Evolutionary conservation across 2,888 invertebrate species (phyloP).

Genomic region (Mylabris sibirica): DNA sequence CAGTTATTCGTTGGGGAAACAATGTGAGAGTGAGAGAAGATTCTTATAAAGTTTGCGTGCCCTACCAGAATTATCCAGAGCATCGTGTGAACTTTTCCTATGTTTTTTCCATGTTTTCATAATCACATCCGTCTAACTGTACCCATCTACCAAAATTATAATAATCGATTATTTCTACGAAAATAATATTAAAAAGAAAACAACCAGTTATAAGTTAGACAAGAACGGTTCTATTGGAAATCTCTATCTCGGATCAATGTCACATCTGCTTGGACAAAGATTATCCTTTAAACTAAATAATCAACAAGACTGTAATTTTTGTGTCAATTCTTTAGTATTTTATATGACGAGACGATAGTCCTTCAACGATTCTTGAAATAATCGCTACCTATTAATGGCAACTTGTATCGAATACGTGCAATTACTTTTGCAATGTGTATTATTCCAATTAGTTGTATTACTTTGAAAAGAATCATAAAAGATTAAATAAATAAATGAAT

Average conservation of each 20-base stretch:
- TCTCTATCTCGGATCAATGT: not conserved
- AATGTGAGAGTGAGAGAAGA: slow-evolving; percentile 29
- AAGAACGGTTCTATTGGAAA: not conserved
- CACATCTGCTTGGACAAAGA: not conserved
- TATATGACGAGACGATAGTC: not conserved
- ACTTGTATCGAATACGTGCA: not conserved
- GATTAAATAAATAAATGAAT: slow-evolving; percentile 7
- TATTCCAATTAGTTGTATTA: not conserved
- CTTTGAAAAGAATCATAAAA: too few relatives aligned
- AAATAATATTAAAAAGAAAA: not conserved
- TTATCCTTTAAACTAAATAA: not conserved
- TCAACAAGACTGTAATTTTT: not conserved
- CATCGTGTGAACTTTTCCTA: slow-evolving; percentile 26
- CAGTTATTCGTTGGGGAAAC: slow-evolving; percentile 22
- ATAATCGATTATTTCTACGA: not conserved
- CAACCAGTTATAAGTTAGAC: not conserved
- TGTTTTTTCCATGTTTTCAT: not conserved
- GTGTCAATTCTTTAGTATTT: slow-evolving; percentile 6
- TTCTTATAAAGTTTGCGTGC: slow-evolving; percentile 23
- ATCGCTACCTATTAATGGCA: slow-evolving; percentile 9
- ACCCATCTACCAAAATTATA: not conserved
- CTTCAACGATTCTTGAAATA: slow-evolving; percentile 6
- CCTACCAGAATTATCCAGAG: slow-evolving; percentile 30
- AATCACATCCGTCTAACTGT: slow-evolving; percentile 1
- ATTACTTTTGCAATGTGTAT: not conserved